Evolutionary conservation across 1,140 invertebrate genomes (phyloP).

Genomic region (Halesus radiatus): DNA sequence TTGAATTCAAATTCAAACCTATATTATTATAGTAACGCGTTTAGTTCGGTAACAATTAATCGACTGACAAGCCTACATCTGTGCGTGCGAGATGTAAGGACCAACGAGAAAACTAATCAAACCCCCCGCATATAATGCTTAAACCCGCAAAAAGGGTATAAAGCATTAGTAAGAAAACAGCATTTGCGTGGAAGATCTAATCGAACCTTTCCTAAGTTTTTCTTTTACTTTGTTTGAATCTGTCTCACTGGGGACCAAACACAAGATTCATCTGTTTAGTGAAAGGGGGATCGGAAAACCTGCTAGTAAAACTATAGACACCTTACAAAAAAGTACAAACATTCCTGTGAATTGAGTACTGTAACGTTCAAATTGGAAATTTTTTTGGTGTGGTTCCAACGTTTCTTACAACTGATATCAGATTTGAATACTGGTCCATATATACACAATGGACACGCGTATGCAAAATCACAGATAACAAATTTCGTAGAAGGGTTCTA

Average conservation of each 20-base stretch:
- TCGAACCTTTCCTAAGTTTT: neutral
- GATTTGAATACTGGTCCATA: neutral
- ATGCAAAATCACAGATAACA: constrained; percentile 51
- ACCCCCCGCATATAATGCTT: neutral
- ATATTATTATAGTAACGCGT: neutral
- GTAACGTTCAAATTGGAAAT: too few species aligned
- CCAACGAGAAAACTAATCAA: neutral
- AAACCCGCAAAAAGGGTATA: too few species aligned
- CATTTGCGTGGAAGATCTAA: too few species aligned
- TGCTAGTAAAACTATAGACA: neutral
- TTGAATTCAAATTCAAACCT: neutral
- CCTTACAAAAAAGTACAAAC: neutral
- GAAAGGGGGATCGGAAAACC: neutral
- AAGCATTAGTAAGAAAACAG: too few species aligned
- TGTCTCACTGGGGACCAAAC: neutral
- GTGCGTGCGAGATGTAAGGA: neutral
- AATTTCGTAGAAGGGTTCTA: constrained; percentile 37
- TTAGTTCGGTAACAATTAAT: neutral
- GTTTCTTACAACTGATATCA: too few species aligned
- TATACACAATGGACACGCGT: constrained; percentile 38
- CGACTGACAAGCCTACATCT: neutral
- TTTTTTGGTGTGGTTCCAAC: too few species aligned
- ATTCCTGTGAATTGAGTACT: too few species aligned
- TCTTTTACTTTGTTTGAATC: neutral
- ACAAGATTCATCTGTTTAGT: neutral